Percentiles rank a stretch among this genome's conserved stretches.
phyloP scores from a whole-genome alignment of 2,797 vertebrate species.

The Semaprochilodus insignis region DNA sequence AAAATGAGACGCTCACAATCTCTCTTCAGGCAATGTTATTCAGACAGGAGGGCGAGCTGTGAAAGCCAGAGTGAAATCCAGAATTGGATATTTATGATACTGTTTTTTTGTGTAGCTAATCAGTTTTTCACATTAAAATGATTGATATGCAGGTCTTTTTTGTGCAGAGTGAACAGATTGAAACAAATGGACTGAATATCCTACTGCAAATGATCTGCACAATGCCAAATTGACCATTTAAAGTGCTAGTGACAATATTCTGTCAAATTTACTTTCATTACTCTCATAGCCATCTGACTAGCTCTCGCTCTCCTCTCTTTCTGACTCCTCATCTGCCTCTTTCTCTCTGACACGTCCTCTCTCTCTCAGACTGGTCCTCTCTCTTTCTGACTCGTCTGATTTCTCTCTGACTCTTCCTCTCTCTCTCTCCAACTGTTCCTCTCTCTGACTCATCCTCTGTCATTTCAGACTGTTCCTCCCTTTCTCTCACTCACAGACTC shows the following conservation, averaged over 20 bases:
- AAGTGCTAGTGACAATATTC: not conserved
- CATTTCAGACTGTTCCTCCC: too few relatives aligned
- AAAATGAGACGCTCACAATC: not conserved
- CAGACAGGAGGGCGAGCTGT: constrained; percentile 4
- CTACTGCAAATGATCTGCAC: not conserved
- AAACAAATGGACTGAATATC: constrained; percentile 8
- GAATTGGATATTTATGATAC: not conserved
- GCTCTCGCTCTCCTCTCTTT: not conserved
- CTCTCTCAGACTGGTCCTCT: not conserved
- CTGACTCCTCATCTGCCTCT: not conserved
- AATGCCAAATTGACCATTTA: not conserved
- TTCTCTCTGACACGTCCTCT: not conserved
- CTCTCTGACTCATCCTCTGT: too few relatives aligned
- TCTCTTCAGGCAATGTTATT: not conserved
- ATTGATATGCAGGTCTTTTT: constrained; percentile 8
- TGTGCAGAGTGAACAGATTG: constrained; percentile 1
- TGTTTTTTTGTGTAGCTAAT: not conserved
- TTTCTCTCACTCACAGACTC: too few relatives aligned
- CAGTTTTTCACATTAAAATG: not conserved
- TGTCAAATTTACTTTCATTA: not conserved
- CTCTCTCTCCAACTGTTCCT: not conserved
- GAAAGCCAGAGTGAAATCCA: not conserved
- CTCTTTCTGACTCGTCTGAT: not conserved
- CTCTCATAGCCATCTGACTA: not conserved
- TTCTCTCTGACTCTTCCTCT: too few relatives aligned